Evolutionary conservation across 2,888 invertebrate genomes (phyloP), one percentile per base, ranked within the genome.

Genomic region (Diploptera punctata): DNA sequence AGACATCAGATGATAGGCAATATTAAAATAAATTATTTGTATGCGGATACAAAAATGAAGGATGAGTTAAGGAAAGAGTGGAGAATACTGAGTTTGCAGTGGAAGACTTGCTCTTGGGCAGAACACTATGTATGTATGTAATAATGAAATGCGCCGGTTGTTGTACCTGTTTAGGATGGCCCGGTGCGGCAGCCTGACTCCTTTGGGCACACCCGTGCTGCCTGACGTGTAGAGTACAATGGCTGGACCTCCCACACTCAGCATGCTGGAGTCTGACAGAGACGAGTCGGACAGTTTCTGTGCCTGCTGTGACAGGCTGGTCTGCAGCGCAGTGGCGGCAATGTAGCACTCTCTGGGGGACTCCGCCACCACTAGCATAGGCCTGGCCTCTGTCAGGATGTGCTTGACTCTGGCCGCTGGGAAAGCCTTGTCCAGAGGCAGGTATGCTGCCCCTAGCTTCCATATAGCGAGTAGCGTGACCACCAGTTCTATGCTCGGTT

Each of bases 151-250:
- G n/a, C n/a, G n/a, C n/a, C n/a, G n/a, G n/a, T n/a, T n/a, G n/a
- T n/a, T n/a, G n/a, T n/a, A n/a, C n/a, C 97, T 90, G 81, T 97
- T 95, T 79, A 94, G 84, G 68, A 95, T 87, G 0, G 92, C 90
- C 26, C 88, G 87, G 80, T 95, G 93, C 0, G 91, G 88, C 5
- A 96, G 82, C 33, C 93, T 89, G 0, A 97, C 96, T 38, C 95
- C 96, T 88, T 96, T 96, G 4, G 95, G 95, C 19, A 93, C 85
- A 0, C 95, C 96, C 0, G 95, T 95, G 80, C 95, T 95, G 16
- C 96, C 97, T 29, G 96, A 96, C 49, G 95, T 95, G 78, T 94
- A 95, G 19, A 94, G 82, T 19, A 94, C 89, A 61, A 93, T 89
- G 0, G 91, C 93, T 9, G 84, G 81, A 16, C 57, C 49, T 18